A percentile compares a stretch with the other conserved stretches of the same genome.
These are phyloP conservation scores for Gymnoscopelus microlampas DNA, from an alignment of 2,797 vertebrate species.

Conservation along the genomic window DNA sequence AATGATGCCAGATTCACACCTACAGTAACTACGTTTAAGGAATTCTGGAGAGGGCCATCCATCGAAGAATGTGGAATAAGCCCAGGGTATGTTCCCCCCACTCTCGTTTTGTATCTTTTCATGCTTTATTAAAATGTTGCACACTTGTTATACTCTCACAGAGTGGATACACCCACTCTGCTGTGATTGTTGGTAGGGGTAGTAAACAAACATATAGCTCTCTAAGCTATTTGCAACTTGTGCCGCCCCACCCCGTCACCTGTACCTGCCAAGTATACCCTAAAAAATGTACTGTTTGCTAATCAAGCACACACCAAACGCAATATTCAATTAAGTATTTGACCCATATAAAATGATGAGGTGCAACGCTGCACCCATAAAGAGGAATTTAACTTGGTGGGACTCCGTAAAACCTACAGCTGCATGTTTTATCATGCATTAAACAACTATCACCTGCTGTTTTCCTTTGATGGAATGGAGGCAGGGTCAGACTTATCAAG, in stretches of 20 bases:
- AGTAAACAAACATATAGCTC: background rate
- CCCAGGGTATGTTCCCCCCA: slow-evolving; percentile 48
- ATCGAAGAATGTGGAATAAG: slow-evolving; percentile 51
- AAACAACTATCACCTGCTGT: slow-evolving; percentile 53
- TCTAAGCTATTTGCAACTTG: too few species aligned
- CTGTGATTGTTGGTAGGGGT: slow-evolving; percentile 42
- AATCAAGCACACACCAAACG: slow-evolving; percentile 34
- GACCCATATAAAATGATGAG: slow-evolving; percentile 47
- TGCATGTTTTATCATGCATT: slow-evolving; percentile 59
- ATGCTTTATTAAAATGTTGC: slow-evolving; percentile 51
- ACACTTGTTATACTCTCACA: too few species aligned
- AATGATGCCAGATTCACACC: slow-evolving; percentile 55
- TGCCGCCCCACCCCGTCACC: background rate
- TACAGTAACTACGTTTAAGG: slow-evolving; percentile 19
- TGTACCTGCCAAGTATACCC: background rate
- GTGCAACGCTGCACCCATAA: slow-evolving; percentile 40
- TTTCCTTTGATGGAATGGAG: slow-evolving; percentile 45
- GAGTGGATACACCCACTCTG: too few species aligned
- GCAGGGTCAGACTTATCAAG: slow-evolving; percentile 22
- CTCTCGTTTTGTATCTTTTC: slow-evolving; percentile 16
- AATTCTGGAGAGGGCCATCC: slow-evolving; percentile 55
- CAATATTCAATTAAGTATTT: slow-evolving; percentile 46
- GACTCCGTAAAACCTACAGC: slow-evolving; percentile 46
- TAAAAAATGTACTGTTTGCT: slow-evolving; percentile 9
- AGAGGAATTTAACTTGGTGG: slow-evolving; percentile 46